Conservation (phyloP, 2,888 invertebrate species). For the Latrodectus hesperus region DNA sequence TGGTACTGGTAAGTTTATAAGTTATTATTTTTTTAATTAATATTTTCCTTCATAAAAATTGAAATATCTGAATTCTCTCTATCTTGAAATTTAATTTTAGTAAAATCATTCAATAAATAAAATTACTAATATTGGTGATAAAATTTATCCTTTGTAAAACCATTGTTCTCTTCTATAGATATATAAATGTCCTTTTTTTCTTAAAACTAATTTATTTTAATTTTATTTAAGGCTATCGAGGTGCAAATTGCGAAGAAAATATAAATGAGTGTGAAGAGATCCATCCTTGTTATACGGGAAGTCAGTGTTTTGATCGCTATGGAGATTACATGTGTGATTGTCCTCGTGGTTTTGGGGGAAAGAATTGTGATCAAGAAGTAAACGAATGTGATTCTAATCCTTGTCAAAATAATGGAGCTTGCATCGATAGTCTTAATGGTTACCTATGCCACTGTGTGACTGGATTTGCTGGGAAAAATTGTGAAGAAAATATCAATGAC, state of each 20-base stretch:
- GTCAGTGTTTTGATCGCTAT: slow-evolving; percentile 94
- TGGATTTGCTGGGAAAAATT: slow-evolving; percentile 74
- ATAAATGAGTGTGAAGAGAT: slow-evolving; percentile 94
- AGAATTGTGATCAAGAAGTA: slow-evolving; percentile 79
- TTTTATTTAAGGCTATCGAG: slow-evolving; percentile 82
- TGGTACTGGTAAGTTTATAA: slow-evolving; percentile 72
- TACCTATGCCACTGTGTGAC: slow-evolving; percentile 55
- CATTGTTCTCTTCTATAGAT: too few species aligned
- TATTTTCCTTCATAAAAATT: too few species aligned
- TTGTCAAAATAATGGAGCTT: slow-evolving; percentile 87
- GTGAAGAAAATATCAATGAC: slow-evolving; percentile 92
- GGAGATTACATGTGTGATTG: slow-evolving; percentile 96
- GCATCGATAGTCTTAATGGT: slow-evolving; percentile 74
- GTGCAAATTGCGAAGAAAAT: slow-evolving; percentile 95
- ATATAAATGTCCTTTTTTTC: too few species aligned
- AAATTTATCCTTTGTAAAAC: too few species aligned
- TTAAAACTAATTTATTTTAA: not conserved
- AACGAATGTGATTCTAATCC: slow-evolving; percentile 91
- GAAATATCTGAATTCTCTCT: too few species aligned
- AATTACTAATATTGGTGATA: too few species aligned
- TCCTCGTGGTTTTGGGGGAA: slow-evolving; percentile 88
- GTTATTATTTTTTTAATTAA: too few species aligned
- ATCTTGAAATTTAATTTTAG: too few species aligned
- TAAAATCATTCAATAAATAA: too few species aligned
- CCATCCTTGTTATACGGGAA: slow-evolving; percentile 95